phyloP scores from a whole-genome alignment of 2,113 vertebrate species.

The Macroglossus sobrinus region DNA sequence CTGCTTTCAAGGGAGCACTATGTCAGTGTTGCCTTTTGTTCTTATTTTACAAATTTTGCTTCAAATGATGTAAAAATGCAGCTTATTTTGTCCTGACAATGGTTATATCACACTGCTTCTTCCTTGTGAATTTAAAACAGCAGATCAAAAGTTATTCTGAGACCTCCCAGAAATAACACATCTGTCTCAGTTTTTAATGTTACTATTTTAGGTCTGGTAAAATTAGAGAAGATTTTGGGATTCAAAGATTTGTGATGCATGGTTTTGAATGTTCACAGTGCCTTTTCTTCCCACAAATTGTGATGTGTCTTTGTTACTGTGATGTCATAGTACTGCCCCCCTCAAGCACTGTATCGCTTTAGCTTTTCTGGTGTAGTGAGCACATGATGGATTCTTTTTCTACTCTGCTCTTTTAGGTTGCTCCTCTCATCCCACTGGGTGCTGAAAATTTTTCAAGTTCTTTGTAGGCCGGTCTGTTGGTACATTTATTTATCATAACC shows the following conservation, averaged over 20 bases:
- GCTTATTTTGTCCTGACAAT: conserved; percentile 69
- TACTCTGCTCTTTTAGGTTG: not conserved
- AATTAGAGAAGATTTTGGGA: conserved; percentile 58
- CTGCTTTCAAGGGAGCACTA: not conserved
- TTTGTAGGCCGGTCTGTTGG: not conserved
- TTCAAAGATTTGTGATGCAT: conserved; percentile 26
- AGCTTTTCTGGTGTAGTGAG: not conserved
- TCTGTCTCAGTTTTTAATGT: conserved; percentile 77
- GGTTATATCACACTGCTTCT: conserved; percentile 73
- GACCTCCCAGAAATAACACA: conserved; percentile 79
- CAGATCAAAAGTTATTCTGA: conserved; percentile 77
- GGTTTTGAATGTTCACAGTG: conserved; percentile 26
- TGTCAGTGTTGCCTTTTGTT: conserved; percentile 72
- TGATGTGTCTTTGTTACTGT: not conserved
- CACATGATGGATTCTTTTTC: not conserved
- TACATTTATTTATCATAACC: not conserved
- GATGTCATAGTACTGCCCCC: accelerated
- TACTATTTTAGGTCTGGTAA: conserved; percentile 76
- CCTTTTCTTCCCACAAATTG: not conserved
- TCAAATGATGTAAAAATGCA: conserved; percentile 73
- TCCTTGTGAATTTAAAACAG: conserved; percentile 77
- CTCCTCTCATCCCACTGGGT: not conserved
- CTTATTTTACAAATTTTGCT: conserved; percentile 72
- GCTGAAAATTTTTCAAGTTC: not conserved
- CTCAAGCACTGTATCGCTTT: too few relatives aligned